Evolutionary conservation across 1,140 invertebrate genomes (phyloP).

Genomic region (Neelides sp.): DNA sequence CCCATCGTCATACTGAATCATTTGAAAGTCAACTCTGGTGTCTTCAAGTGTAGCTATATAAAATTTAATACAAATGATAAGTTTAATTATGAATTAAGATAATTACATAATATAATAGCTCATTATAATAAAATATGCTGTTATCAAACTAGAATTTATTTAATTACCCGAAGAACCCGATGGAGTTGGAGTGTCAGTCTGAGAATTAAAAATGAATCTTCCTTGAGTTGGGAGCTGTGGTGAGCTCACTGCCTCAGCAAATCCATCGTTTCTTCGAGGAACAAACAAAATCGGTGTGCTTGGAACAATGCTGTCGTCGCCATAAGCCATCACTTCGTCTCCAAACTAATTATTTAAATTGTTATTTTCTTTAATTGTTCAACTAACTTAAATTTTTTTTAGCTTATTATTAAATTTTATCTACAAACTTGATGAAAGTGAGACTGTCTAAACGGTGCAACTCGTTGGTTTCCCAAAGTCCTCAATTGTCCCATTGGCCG

Average conservation of each 20-base stretch:
- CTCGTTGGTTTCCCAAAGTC: no score
- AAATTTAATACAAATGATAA: constrained; percentile 3
- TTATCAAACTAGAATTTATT: neutral
- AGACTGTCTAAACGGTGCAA: no score
- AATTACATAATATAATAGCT: no score
- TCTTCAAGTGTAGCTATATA: constrained; percentile 46
- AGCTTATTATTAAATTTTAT: no score
- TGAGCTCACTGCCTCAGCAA: constrained; percentile 82
- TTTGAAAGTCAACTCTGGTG: constrained; percentile 58
- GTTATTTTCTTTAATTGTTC: no score
- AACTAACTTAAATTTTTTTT: no score
- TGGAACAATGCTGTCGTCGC: constrained; percentile 78
- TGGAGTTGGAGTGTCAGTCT: constrained; percentile 1
- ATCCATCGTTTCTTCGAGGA: constrained; percentile 69
- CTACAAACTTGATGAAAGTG: no score
- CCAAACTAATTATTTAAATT: constrained; percentile 8
- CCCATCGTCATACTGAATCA: constrained; percentile 50
- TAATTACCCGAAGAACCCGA: constrained; percentile 1
- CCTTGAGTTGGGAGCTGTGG: constrained; percentile 51
- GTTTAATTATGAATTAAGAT: no score
- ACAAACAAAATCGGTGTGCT: constrained; percentile 76
- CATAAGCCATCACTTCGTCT: constrained; percentile 44
- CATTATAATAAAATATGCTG: no score
- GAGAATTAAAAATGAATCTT: constrained; percentile 18
- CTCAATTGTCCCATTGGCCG: no score